Percentiles rank a stretch among this genome's conserved stretches.
Conservation (phyloP, 2,888 invertebrate genomes). For the Ryuthela nishihirai region DNA sequence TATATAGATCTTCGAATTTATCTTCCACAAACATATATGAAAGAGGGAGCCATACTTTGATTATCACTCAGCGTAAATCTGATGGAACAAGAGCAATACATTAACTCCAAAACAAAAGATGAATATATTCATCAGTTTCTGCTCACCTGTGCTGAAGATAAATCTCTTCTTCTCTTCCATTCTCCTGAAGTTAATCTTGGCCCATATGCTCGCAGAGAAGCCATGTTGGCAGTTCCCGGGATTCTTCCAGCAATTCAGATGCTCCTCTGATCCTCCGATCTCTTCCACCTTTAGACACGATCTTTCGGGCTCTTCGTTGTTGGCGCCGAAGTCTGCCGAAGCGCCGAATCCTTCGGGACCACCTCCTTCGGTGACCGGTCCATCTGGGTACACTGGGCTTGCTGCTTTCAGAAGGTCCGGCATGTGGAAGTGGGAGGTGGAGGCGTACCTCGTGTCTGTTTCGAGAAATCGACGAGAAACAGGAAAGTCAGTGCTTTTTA, state of each 20-base stretch:
- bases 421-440: constrained; percentile 22
- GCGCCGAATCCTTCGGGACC: constrained; percentile 26
- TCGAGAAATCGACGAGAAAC: background rate
- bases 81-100: too few species aligned
- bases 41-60: too few species aligned
- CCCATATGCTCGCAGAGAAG: constrained; percentile 41
- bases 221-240: constrained; percentile 39
- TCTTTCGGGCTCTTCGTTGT: constrained; percentile 15
- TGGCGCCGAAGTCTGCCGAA: constrained; percentile 22
- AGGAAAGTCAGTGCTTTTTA: too few species aligned
- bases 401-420: constrained; percentile 14
- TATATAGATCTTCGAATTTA: too few species aligned
- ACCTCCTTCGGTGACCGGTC: constrained; percentile 18
- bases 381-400: constrained; percentile 21
- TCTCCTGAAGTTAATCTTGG: constrained; percentile 22
- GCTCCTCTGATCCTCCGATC: constrained; percentile 25
- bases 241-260: constrained; percentile 38
- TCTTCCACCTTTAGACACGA: constrained; percentile 32
- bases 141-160: constrained; percentile 40
- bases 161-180: constrained; percentile 24
- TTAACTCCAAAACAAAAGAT: too few species aligned
- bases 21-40: too few species aligned
- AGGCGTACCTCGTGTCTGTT: constrained; percentile 23
- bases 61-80: too few species aligned
- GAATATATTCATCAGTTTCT: too few species aligned